Evolutionary conservation across 2,888 invertebrate genomes (phyloP).

Genomic region (Dicyrtoma fusca): DNA sequence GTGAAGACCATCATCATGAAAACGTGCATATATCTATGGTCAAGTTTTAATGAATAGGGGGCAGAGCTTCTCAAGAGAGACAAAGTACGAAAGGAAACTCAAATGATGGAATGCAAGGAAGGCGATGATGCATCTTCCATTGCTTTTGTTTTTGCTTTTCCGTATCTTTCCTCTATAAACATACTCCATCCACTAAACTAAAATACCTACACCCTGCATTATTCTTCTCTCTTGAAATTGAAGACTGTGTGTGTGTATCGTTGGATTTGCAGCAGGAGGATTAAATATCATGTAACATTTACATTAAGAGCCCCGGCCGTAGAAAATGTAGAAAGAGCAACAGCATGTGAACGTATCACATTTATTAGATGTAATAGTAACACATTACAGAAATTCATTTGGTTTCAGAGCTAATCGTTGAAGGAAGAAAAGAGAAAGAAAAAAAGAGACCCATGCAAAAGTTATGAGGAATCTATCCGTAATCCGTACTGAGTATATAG

Average conservation of each 20-base stretch:
- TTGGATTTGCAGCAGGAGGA: too few relatives aligned
- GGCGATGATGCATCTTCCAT: background rate
- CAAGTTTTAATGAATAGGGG: background rate
- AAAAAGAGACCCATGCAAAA: background rate
- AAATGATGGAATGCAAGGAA: background rate
- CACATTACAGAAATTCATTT: background rate
- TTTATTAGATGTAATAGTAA: background rate
- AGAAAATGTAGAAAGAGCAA: too few relatives aligned
- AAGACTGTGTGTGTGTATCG: too few relatives aligned
- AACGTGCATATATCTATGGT: slow-evolving; percentile 4
- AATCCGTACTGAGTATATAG: too few relatives aligned
- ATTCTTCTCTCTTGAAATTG: too few relatives aligned
- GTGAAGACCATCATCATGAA: slow-evolving; percentile 1
- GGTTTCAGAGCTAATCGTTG: background rate
- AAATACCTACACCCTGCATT: too few relatives aligned
- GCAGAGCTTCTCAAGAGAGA: background rate
- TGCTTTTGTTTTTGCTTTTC: too few relatives aligned
- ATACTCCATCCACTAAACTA: too few relatives aligned
- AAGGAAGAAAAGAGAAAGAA: background rate
- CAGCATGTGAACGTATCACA: too few relatives aligned
- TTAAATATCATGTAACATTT: too few relatives aligned
- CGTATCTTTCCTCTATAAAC: too few relatives aligned
- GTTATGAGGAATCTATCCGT: background rate
- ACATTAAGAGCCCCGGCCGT: too few relatives aligned
- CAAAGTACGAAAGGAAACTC: background rate